Evolutionary conservation across 2,113 vertebrate genomes (phyloP).

Genomic region (Tretioscincus oriximinensis): DNA sequence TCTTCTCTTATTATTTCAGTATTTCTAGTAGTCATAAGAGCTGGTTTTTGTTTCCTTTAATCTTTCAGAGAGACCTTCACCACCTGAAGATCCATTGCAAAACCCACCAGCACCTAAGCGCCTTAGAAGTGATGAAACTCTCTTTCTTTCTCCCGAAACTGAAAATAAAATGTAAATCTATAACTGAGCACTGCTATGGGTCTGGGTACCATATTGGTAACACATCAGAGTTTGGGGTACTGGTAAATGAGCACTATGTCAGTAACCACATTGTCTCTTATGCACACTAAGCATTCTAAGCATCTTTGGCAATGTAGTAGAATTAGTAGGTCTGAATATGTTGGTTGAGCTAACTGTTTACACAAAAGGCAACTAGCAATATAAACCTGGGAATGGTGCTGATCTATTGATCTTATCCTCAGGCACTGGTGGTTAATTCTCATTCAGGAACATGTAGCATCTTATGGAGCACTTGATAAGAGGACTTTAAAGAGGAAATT

Average conservation of each 20-base stretch:
- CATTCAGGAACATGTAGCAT: too few relatives aligned
- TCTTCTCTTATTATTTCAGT: background rate
- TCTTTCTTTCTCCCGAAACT: conserved; percentile 39
- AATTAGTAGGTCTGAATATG: background rate
- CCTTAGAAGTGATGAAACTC: conserved; percentile 69
- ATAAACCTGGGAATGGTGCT: too few relatives aligned
- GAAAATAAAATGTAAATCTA: conserved; percentile 13
- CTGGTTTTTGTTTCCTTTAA: background rate
- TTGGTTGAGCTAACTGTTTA: too few relatives aligned
- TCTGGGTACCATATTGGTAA: background rate
- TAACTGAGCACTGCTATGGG: background rate
- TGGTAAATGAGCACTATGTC: too few relatives aligned
- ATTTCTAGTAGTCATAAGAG: background rate
- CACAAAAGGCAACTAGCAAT: too few relatives aligned
- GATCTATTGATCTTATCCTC: too few relatives aligned
- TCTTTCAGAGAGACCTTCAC: conserved; percentile 77
- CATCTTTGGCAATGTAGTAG: background rate
- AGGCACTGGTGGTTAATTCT: too few relatives aligned
- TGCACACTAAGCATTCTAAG: background rate
- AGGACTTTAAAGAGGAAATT: too few relatives aligned
- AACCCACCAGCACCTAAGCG: conserved; percentile 83
- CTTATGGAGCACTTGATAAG: too few relatives aligned
- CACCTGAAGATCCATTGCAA: conserved; percentile 74
- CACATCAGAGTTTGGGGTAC: background rate
- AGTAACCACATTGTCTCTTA: background rate